Base-by-base conservation (phyloP, 2,888 invertebrate species). In the Aethes cnicana region DNA sequence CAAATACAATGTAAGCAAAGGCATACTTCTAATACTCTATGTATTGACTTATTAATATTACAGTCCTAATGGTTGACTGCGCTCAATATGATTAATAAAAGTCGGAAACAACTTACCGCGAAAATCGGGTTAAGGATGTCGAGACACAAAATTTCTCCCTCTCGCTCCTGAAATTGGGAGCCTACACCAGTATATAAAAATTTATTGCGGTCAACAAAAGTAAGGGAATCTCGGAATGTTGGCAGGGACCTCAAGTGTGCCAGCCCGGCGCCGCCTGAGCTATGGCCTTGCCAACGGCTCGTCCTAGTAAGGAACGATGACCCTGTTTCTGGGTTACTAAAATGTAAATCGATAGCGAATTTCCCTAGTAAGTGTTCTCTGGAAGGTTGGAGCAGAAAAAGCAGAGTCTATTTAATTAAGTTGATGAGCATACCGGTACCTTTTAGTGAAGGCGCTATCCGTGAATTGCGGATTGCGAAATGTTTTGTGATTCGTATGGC, bases 231-330 rank as follows among this genome's bases (percentile, higher is more conserved):
- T 44, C 52, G 56, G 47, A 58, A 58, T 61, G 58, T 83, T 84
- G 84, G 83, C 83, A 81, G 62, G 61, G 64, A 61, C 62, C 60
- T 67, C 59, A 76, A 79, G 66, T 78, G 55, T 74, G 77, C 66
- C 76, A 66, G 53, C 44, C 49, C 47, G 83, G 82, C 81, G 82
- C 79, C 82, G 58, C 65, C 64, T 63, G 64, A 68, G 43, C 66
- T 66, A 39, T 58, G 63, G 58, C 62, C 61, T 66, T 69, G 80
- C 72, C 73, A 75, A 71, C 58, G 67, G 61, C 62, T 68, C 72
- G 72, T 72, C 69, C 72, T 74, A 69, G 64, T 69, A 73, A 55
- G 21, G 17, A 61, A 62, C 62, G 63, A 62, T 60, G 56, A 56
- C 43, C 53, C 50, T 58, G 55, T 57, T 41, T 58, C 41, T 59